These are phyloP conservation scores for Rhyacophila brunnea DNA, from an alignment of 1,140 invertebrate genomes.

Conservation along the genomic window DNA sequence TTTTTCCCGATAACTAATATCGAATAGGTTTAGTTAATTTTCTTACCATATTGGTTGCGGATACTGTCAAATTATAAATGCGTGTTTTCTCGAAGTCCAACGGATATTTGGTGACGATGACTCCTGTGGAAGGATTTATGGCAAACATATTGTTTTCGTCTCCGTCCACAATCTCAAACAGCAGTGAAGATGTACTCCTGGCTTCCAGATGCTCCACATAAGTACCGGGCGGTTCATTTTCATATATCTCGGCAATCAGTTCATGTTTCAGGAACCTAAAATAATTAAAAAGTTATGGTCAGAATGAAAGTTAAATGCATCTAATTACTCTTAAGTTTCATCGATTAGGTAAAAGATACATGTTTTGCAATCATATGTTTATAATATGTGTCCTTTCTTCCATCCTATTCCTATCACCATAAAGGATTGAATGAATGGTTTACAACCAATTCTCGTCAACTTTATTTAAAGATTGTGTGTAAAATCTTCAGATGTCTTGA, in stretches of 20 bases:
- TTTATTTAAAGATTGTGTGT: too few species aligned
- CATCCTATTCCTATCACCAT: too few species aligned
- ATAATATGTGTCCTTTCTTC: too few species aligned
- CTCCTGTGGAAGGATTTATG: slow-evolving; percentile 82
- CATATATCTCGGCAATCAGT: slow-evolving; percentile 76
- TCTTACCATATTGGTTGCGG: slow-evolving; percentile 80
- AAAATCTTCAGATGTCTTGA: too few species aligned
- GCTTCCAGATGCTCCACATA: slow-evolving; percentile 77
- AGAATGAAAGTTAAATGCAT: background rate
- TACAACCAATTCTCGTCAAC: too few species aligned
- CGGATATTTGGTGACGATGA: slow-evolving; percentile 69
- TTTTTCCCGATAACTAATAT: too few species aligned
- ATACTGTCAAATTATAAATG: slow-evolving; percentile 81
- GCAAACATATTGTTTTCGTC: slow-evolving; percentile 74
- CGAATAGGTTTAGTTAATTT: too few species aligned
- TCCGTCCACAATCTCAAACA: slow-evolving; percentile 80
- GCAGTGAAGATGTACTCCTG: slow-evolving; percentile 73
- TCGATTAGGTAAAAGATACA: too few species aligned
- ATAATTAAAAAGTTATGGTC: slow-evolving; percentile 1
- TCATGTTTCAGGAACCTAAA: slow-evolving; percentile 62
- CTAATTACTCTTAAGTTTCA: too few species aligned
- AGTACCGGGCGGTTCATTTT: slow-evolving; percentile 77
- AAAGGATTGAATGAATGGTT: too few species aligned
- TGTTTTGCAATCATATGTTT: too few species aligned
- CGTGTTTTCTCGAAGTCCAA: slow-evolving; percentile 76